Conservation (phyloP, 30 jellyfish, hydroid and myxozoan genomes). For the Morbakka virulenta region DNA sequence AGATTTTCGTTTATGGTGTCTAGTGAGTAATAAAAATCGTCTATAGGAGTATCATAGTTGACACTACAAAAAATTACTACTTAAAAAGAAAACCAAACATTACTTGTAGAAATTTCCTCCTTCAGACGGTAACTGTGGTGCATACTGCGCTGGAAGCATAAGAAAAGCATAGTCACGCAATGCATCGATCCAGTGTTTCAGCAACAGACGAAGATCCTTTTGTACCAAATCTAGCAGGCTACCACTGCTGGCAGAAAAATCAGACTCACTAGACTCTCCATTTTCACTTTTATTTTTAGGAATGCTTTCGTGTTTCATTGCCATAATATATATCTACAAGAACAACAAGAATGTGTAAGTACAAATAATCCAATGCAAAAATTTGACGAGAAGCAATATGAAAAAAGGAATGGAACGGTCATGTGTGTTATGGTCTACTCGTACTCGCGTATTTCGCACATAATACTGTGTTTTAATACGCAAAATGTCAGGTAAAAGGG, state of each 20-base stretch:
- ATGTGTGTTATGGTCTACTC: too few relatives aligned
- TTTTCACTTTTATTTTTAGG: constrained; percentile 23
- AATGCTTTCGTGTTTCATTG: constrained; percentile 61
- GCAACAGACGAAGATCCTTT: constrained; percentile 68
- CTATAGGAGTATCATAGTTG: too few relatives aligned
- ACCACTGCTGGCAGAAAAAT: constrained; percentile 23
- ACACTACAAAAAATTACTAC: too few relatives aligned
- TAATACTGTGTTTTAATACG: too few relatives aligned
- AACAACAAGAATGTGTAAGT: background rate
- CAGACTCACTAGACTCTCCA: constrained; percentile 16
- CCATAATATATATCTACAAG: constrained; percentile 82
- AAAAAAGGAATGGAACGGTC: background rate
- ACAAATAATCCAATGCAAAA: background rate
- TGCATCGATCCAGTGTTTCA: constrained; percentile 83
- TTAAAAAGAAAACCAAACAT: too few relatives aligned
- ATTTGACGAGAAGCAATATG: background rate
- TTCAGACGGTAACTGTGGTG: constrained; percentile 78
- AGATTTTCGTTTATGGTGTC: too few relatives aligned
- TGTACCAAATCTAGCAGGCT: constrained; percentile 74
- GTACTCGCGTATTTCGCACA: too few relatives aligned
- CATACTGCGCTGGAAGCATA: constrained; percentile 74
- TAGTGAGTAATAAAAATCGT: too few relatives aligned
- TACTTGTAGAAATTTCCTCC: constrained; percentile 89
- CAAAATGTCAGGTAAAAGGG: too few relatives aligned
- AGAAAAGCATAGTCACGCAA: constrained; percentile 70